Conservation (phyloP, 2,113 vertebrate genomes). For the Vidua chalybeata region DNA sequence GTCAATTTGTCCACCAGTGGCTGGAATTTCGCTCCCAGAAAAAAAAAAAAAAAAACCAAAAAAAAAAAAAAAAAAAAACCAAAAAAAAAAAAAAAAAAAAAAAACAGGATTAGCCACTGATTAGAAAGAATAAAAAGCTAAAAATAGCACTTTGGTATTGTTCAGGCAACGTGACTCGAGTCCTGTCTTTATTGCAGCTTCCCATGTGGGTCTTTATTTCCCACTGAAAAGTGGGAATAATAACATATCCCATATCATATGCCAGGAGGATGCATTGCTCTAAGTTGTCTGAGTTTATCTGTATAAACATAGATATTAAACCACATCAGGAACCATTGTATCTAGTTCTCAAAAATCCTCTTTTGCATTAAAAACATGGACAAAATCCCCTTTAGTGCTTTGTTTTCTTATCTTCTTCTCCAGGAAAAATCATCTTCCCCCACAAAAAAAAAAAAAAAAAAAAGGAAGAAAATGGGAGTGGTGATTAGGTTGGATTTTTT, state of each 20-base stretch:
- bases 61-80: background rate
- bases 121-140: background rate
- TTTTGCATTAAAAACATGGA: background rate
- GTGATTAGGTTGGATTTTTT: background rate
- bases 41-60: too few relatives aligned
- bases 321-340: rapidly evolving
- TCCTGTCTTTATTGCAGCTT: background rate
- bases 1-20: background rate
- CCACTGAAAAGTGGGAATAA: background rate
- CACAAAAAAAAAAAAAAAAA: background rate
- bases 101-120: background rate
- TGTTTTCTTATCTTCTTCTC: background rate
- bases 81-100: rapidly evolving
- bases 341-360: background rate
- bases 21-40: background rate
- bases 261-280: background rate
- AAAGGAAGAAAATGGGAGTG: background rate
- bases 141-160: background rate
- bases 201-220: background rate
- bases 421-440: background rate
- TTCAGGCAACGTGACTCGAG: background rate
- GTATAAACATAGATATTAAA: background rate
- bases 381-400: background rate
- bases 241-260: background rate
- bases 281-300: background rate